Evolutionary conservation across 2,888 invertebrate species (phyloP).

Genomic region (Erannis defoliaria): DNA sequence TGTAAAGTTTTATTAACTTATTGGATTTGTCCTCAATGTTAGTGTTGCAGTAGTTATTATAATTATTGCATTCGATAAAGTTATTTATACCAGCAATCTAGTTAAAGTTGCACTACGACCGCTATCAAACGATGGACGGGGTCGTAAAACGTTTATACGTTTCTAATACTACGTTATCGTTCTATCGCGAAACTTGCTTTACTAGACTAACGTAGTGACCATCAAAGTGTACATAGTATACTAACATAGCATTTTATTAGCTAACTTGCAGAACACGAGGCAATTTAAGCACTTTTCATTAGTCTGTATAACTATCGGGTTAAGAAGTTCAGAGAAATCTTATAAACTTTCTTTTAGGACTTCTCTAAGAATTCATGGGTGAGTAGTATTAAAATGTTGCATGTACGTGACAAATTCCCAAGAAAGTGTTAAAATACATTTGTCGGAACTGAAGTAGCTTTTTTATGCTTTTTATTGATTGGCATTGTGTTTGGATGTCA

Average conservation of each 20-base stretch:
- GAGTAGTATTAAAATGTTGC: conserved; percentile 43
- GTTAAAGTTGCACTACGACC: conserved; percentile 26
- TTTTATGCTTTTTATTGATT: conserved; percentile 33
- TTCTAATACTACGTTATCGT: conserved; percentile 30
- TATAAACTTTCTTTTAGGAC: conserved; percentile 28
- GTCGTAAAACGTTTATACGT: conserved; percentile 33
- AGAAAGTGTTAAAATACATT: conserved; percentile 37
- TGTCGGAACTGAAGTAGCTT: conserved; percentile 30
- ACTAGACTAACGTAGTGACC: conserved; percentile 21
- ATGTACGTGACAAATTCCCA: conserved; percentile 39
- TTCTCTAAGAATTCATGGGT: conserved; percentile 27
- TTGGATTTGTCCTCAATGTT: conserved; percentile 2
- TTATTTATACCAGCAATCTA: conserved; percentile 20
- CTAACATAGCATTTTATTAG: conserved; percentile 32
- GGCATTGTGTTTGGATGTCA: conserved; percentile 32
- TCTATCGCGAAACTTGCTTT: conserved; percentile 20
- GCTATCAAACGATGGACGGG: conserved; percentile 18
- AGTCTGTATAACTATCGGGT: conserved; percentile 10
- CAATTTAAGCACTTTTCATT: conserved; percentile 29
- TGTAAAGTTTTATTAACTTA: neutral
- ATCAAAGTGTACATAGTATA: conserved; percentile 23
- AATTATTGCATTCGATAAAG: conserved; percentile 17
- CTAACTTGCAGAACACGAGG: conserved; percentile 32
- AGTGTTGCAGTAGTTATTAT: conserved; percentile 6
- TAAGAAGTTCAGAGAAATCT: conserved; percentile 32